phyloP scores from a whole-genome alignment of 2,113 vertebrate species.

The Vulpes ferrilata region DNA sequence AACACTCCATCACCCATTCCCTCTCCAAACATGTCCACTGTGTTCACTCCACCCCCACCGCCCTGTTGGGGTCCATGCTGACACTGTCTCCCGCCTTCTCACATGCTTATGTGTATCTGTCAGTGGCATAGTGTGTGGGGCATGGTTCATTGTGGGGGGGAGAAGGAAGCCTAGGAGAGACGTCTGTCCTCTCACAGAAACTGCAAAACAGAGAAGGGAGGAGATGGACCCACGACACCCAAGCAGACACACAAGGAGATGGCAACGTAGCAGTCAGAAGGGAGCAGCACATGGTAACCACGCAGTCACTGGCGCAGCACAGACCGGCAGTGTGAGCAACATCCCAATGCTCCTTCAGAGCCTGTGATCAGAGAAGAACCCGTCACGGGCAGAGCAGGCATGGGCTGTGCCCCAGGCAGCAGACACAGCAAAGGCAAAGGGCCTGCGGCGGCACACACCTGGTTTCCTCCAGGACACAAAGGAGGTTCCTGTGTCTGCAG shows the following conservation, averaged over 20 bases:
- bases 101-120: rapidly evolving
- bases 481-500: no score
- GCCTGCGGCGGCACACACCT: no score
- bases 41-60: not conserved
- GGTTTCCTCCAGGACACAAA: not conserved
- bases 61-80: no score
- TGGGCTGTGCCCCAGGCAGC: rapidly evolving
- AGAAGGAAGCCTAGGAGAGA: not conserved
- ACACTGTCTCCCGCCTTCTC: not conserved
- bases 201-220: no score
- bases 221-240: not conserved
- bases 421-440: not conserved
- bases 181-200: not conserved
- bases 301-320: rapidly evolving
- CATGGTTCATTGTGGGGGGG: no score
- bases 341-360: rapidly evolving
- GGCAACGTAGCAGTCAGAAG: rapidly evolving
- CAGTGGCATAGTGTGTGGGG: no score
- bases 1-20: not conserved
- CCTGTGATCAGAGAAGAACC: rapidly evolving
- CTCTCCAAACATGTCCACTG: not conserved
- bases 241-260: not conserved
- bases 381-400: rapidly evolving
- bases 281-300: rapidly evolving
- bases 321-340: rapidly evolving